Evolutionary conservation across 2,113 vertebrate genomes (phyloP), one percentile per base, ranked within the genome.

Genomic region (Ibidorhyncha struthersii): DNA sequence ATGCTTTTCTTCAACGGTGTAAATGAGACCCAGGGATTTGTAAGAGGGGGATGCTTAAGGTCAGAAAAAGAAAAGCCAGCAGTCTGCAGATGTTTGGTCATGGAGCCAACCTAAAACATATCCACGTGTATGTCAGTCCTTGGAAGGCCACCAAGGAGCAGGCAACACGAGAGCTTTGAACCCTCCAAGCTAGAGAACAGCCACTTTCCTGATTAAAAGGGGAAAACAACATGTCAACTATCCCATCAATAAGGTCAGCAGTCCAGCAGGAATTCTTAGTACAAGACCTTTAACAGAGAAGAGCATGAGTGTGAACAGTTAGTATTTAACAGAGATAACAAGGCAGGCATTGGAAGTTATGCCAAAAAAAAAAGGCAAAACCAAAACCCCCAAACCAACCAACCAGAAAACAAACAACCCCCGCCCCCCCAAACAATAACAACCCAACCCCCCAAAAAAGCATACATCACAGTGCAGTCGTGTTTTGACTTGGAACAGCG

Each of bases 381-480:
- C 19, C 36, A 10, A 55, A 38, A 6, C 4, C 3, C 18, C 5
- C 21, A 32, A 19, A 2, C 15, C 53, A 56, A 56, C 4, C 2
- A 30, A 82, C 45, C 21, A 26, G 36, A 52, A 56, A 70, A 41
- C 9, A 49, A 12, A 32, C 12, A 18, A 23, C 5, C 4, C n/a
- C n/a, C n/a, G n/a, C 12, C 11, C 10, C 10, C 12, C 34, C 6
- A 70, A 61, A 61, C 10, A 40, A 34, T 9, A n/a, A 19, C 40
- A 40, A 40, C 40, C 40, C 40, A 40, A 40, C 40, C 40, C 40
- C 49, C 40, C 20, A 34, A 29, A 78, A 76, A 25, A 4, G 1
- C 2, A 49, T 21, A 32, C 20, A 73, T 34, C 26, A 25, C 34
- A 76, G 9, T 50, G 22, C 34, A 56, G 30, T 69, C 0, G 0